phyloP scores from a whole-genome alignment of 2,888 invertebrate species.

The Eupithecia subfuscata region DNA sequence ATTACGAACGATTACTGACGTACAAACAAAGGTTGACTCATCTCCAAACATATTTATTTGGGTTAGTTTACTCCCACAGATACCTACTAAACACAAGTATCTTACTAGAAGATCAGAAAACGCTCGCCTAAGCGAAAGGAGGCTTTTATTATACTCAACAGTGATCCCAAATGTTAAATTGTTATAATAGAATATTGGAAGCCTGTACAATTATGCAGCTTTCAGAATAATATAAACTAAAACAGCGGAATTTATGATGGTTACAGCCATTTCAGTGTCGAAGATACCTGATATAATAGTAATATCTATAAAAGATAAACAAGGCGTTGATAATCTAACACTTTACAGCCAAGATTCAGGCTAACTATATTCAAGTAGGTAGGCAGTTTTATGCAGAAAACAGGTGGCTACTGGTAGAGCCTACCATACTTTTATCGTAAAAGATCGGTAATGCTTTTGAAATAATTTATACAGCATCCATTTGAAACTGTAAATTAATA shows the following conservation, averaged over 20 bases:
- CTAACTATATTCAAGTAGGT: slow-evolving; percentile 61
- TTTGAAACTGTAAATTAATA: background rate
- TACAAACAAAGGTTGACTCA: no score
- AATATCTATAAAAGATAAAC: slow-evolving; percentile 22
- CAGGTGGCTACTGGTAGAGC: background rate
- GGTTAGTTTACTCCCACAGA: no score
- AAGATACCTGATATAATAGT: slow-evolving; percentile 13
- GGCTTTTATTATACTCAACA: background rate
- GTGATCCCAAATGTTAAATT: background rate
- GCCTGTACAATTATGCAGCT: background rate
- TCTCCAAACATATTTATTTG: background rate
- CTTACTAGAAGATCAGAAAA: background rate
- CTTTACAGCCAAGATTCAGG: slow-evolving; percentile 52
- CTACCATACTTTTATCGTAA: background rate
- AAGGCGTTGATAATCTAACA: slow-evolving; percentile 24
- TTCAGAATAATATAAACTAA: slow-evolving; percentile 1
- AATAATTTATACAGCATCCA: background rate
- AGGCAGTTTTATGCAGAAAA: slow-evolving; percentile 53
- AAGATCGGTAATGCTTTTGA: background rate
- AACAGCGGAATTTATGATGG: slow-evolving; percentile 6
- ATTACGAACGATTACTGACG: no score
- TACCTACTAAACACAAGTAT: background rate
- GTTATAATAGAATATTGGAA: background rate
- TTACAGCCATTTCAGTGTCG: slow-evolving; percentile 20
- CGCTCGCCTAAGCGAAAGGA: background rate